A percentile compares a stretch with the other conserved stretches of the same genome.
These are phyloP conservation scores for Brenthis daphne DNA, from an alignment of 2,888 invertebrate genomes.

Conservation along the genomic window DNA sequence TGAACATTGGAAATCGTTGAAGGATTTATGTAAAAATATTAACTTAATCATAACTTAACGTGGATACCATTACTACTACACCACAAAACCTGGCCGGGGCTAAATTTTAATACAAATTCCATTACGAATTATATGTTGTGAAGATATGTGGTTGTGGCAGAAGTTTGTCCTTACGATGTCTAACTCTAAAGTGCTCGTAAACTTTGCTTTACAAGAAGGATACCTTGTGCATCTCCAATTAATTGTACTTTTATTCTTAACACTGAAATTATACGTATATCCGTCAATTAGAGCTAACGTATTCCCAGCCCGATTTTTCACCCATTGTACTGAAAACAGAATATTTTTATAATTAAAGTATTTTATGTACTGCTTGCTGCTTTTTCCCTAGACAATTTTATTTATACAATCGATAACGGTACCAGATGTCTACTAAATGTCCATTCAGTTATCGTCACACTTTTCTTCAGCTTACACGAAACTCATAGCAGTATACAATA, in stretches of 20 bases:
- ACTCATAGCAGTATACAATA: background rate
- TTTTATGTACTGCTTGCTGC: too few species aligned
- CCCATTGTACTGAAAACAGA: constrained; percentile 39
- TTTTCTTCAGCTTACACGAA: background rate
- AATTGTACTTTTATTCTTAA: constrained; percentile 3
- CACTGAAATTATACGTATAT: constrained; percentile 36
- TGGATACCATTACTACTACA: too few species aligned
- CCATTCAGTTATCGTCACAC: background rate
- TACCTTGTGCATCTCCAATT: constrained; percentile 41
- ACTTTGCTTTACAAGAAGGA: constrained; percentile 34
- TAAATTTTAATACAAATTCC: constrained; percentile 36
- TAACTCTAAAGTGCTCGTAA: constrained; percentile 8
- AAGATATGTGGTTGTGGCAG: constrained; percentile 35
- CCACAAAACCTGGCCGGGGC: background rate
- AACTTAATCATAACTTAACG: too few species aligned
- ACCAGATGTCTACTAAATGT: background rate
- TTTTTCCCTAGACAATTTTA: too few species aligned
- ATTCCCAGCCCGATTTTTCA: constrained; percentile 39
- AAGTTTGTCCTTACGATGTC: background rate
- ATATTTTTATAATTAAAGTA: background rate
- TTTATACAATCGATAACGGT: too few species aligned
- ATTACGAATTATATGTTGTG: constrained; percentile 34
- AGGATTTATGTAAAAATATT: too few species aligned
- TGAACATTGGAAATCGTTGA: too few species aligned
- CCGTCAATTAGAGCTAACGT: constrained; percentile 39